These are phyloP conservation scores for Drosophila fungiperda DNA, from an alignment of 2,888 invertebrate species.

Conservation along the genomic window DNA sequence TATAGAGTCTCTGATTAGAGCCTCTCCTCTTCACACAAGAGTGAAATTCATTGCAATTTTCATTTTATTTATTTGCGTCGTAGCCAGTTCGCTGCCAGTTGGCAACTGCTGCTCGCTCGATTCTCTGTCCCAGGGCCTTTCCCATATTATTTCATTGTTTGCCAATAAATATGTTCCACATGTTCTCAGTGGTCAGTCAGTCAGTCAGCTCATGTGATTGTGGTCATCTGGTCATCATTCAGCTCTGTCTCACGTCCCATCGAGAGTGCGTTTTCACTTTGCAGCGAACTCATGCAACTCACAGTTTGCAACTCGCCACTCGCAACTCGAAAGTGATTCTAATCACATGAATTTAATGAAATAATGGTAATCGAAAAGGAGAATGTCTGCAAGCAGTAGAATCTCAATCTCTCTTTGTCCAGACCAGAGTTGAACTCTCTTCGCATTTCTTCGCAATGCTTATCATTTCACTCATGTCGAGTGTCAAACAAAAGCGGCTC, in stretches of 20 bases:
- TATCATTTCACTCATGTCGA: conserved; percentile 60
- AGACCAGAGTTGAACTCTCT: conserved; percentile 1
- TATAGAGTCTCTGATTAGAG: conserved; percentile 70
- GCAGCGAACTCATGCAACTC: conserved; percentile 35
- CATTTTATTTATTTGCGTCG: conserved; percentile 67
- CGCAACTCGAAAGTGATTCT: conserved; percentile 69
- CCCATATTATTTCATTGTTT: conserved; percentile 71
- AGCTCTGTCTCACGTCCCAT: conserved; percentile 71
- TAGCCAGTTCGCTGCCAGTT: conserved; percentile 10
- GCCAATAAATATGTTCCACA: conserved; percentile 50
- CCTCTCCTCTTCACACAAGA: conserved; percentile 73
- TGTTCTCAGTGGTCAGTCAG: conserved; percentile 31
- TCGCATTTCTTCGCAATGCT: conserved; percentile 5
- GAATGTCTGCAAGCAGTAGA: conserved; percentile 57
- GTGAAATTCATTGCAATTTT: conserved; percentile 79
- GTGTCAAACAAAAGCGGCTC: conserved; percentile 51
- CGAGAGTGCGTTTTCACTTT: conserved; percentile 75
- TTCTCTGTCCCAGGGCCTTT: conserved; percentile 48
- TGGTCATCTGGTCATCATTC: conserved; percentile 35
- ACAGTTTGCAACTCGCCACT: conserved; percentile 23
- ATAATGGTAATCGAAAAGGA: conserved; percentile 62
- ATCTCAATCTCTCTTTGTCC: conserved; percentile 22
- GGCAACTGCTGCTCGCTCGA: conserved; percentile 19
- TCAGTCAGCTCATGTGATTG: conserved; percentile 29
- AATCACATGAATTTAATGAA: conserved; percentile 70